Evolutionary conservation across 2,113 vertebrate genomes (phyloP), one percentile per base, ranked within the genome.

Genomic region (Cololabis saira): DNA sequence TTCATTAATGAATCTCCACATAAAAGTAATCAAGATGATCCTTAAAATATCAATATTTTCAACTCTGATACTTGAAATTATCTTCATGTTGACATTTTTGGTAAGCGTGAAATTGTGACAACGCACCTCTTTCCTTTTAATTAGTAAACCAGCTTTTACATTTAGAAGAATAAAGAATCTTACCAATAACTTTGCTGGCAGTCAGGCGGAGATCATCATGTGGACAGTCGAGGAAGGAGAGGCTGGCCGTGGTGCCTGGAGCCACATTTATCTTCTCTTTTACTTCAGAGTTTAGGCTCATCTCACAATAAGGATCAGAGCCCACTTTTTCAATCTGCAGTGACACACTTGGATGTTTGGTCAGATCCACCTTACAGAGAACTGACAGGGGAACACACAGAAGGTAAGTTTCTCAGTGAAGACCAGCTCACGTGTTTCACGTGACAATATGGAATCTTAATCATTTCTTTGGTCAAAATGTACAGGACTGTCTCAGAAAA

Each of bases 211-310:
- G 61, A 1, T 86, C 93, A 0, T 93, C 91, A 24, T 91, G 78
- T 14, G 93, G 82, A 40, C 94, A 93, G 75, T 98, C 98, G 0
- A 96, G 92, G 79, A 98, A 97, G 43, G 93, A 94, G 43, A 98
- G 81, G 12, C 9, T 81, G 78, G 93, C 85, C 17, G 61, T 74
- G 0, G 75, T 64, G 1, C 95, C 95, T 0, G 92, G 76, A 0
- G 41, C 58, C 43, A 99, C 76, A 0, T 81, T 93, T 57, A 97
- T 59, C 47, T 82, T 88, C 1, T 91, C 37, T 60, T 89, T 70
- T 0, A 95, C 90, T 48, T 84, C 82, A 15, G 91, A 91, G 52
- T 93, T 84, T 16, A 93, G 71, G 13, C 93, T 96, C 81, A 98
- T 93, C 22, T 95, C 94, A 74, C 96, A 98, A 1, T 82, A 70